Conservation (phyloP, 2,888 invertebrate genomes). For the Pseudeuparius sepicola region DNA sequence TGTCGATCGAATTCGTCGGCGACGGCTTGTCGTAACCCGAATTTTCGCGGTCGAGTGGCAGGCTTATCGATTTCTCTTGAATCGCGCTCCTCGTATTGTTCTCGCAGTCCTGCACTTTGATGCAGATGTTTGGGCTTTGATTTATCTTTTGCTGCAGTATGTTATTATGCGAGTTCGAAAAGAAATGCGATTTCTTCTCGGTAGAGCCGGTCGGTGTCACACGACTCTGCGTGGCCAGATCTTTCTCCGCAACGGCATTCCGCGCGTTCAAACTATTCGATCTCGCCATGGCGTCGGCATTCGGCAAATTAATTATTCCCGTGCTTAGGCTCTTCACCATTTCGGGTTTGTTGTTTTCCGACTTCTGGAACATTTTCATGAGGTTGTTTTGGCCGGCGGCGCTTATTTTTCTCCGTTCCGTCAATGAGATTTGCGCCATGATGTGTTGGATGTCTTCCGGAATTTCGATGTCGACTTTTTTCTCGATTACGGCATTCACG, state of each 20-base stretch:
- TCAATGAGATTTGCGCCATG: constrained; percentile 50
- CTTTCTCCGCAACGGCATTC: constrained; percentile 16
- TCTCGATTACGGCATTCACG: constrained; percentile 57
- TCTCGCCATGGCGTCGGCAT: constrained; percentile 24
- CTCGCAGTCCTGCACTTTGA: constrained; percentile 35
- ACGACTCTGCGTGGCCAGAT: constrained; percentile 21
- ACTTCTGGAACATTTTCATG: constrained; percentile 31
- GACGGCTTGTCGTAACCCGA: constrained; percentile 26
- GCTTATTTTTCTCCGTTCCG: constrained; percentile 39
- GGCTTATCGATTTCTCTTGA: constrained; percentile 18
- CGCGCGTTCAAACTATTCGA: constrained; percentile 31
- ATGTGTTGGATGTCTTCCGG: constrained; percentile 67
- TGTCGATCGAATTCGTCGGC: constrained; percentile 41
- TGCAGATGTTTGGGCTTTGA: constrained; percentile 31
- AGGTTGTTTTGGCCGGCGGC: constrained; percentile 28
- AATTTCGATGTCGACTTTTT: constrained; percentile 53
- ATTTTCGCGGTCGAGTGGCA: constrained; percentile 20
- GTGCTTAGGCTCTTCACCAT: constrained; percentile 38
- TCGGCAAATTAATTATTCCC: constrained; percentile 31
- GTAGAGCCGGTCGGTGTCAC: constrained; percentile 20
- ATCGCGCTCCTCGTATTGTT: constrained; percentile 20
- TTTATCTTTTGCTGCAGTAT: constrained; percentile 51
- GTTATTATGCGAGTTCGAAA: constrained; percentile 60
- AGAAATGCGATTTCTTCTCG: constrained; percentile 42
- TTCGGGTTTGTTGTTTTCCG: constrained; percentile 24